Percentiles rank a stretch among this genome's conserved stretches.
Evolutionary conservation across 2,797 vertebrate genomes (phyloP).

Genomic region (Takifugu ocellatus): DNA sequence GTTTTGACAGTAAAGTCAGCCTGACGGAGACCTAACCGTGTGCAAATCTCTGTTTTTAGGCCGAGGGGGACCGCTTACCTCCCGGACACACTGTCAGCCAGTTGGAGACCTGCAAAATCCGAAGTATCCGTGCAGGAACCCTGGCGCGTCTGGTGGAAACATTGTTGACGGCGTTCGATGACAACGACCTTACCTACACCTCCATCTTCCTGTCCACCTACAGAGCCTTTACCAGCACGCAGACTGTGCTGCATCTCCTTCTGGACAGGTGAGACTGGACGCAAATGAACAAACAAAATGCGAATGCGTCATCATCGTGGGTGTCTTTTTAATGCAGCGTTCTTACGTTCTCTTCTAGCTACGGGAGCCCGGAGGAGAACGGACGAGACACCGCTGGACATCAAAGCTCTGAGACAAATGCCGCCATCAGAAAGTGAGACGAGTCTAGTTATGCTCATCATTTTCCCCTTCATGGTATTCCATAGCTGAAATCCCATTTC

Average conservation of each 20-base stretch:
- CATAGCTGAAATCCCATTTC: neutral
- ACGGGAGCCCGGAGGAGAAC: conserved; percentile 67
- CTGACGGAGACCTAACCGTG: neutral
- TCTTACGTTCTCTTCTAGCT: conserved; percentile 52
- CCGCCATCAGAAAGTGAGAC: conserved; percentile 77
- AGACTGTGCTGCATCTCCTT: conserved; percentile 85
- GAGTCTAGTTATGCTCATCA: neutral
- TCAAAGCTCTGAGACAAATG: conserved; percentile 59
- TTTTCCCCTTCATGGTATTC: neutral
- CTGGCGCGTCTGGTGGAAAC: conserved; percentile 95
- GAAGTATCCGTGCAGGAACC: conserved; percentile 91
- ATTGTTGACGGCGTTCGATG: conserved; percentile 87
- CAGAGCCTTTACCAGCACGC: conserved; percentile 85
- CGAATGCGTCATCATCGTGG: fast-evolving
- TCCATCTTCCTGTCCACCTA: conserved; percentile 95
- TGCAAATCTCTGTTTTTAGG: conserved; percentile 65
- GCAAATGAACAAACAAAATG: neutral
- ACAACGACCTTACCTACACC: conserved; percentile 95
- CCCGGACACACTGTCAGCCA: conserved; percentile 92
- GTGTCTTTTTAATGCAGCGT: neutral
- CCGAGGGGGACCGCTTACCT: conserved; percentile 87
- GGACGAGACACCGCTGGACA: conserved; percentile 32
- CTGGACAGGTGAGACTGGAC: conserved; percentile 80
- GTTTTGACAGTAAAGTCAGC: too few relatives aligned
- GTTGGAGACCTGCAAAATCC: conserved; percentile 92